These are phyloP conservation scores for Psix sp. DNA, from an alignment of 1,140 invertebrate species.

Conservation along the genomic window DNA sequence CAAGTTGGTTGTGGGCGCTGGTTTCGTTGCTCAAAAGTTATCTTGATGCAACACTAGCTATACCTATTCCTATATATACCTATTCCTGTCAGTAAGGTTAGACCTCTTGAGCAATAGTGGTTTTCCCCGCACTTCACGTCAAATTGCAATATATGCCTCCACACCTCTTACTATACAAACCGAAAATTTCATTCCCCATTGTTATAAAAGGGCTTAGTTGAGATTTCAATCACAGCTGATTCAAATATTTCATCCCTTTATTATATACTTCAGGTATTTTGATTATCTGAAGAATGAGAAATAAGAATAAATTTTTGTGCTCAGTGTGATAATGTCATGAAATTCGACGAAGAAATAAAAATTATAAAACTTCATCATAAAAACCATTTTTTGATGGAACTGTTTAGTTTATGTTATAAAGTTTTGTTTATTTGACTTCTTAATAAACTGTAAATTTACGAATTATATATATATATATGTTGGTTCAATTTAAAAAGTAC, in stretches of 20 bases:
- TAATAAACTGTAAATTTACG: too few relatives aligned
- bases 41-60: conserved; percentile 16
- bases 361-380: too few relatives aligned
- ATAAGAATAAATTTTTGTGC: too few relatives aligned
- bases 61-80: conserved; percentile 19
- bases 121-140: conserved; percentile 43
- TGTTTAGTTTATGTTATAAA: too few relatives aligned
- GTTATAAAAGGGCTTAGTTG: conserved; percentile 34
- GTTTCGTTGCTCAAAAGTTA: conserved; percentile 44
- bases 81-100: conserved; percentile 49
- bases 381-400: too few relatives aligned
- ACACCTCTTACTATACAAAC: conserved; percentile 14
- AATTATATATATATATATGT: too few relatives aligned
- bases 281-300: too few relatives aligned
- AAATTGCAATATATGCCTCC: conserved; percentile 56
- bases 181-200: conserved; percentile 33
- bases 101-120: conserved; percentile 37
- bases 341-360: too few relatives aligned
- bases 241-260: conserved; percentile 39
- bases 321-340: too few relatives aligned
- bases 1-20: conserved; percentile 36
- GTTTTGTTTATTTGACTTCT: too few relatives aligned
- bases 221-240: conserved; percentile 56
- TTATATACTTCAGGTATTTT: too few relatives aligned
- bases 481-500: too few relatives aligned